Evolutionary conservation across 2,113 vertebrate genomes (phyloP).

Genomic region (Macaca fascicularis): T2T-MFA8v1.1 NC_088393.1:59375001-59375500

Average conservation of each 20-base stretch:
- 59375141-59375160: not conserved
- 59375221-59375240: not conserved
- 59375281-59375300: not conserved
- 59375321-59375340: not conserved
- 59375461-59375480: not conserved
- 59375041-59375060: not conserved
- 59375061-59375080: not conserved
- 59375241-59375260: not conserved
- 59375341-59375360: not conserved
- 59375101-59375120: not conserved
- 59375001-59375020: not conserved
- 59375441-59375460: not conserved
- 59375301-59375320: not conserved
- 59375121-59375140: not conserved
- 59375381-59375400: not conserved
- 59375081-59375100: not conserved
- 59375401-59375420: not conserved
- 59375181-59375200: not conserved
- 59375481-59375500: not conserved
- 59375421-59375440: not conserved
- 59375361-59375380: not conserved
- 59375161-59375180: not conserved
- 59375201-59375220: fast-evolving
- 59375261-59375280: not conserved
- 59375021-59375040: not conserved